Base-by-base conservation (phyloP, 2,888 invertebrate genomes). In the Diploptera punctata region DNA sequence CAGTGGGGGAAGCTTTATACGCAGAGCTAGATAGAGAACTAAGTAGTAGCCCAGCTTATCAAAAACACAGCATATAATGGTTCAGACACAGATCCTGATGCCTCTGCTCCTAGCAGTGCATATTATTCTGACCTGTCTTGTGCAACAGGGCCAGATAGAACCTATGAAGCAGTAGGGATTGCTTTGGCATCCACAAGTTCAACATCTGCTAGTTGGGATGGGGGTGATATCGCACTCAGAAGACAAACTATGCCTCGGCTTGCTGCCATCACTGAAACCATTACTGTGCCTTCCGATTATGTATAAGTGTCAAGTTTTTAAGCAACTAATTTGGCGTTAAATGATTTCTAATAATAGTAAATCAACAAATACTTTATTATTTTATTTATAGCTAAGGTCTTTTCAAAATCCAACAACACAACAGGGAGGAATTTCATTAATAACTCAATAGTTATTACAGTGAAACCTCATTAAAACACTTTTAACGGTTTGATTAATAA, bases 31-130 rank as follows among this genome's bases (percentile, higher is more conserved):
- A 91, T 81, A 85, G 89, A 61, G 89, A 89, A 78, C 83, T 81
- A 77, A 78, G 52, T 78, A 72, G 81, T 82, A 74, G 68, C 79
- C 90, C 90, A 13, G 90, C 90, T 68, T 91, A 91, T 80, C n/a
- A n/a, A n/a, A n/a, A 91, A 91, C 81, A 90, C 90, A 19, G 91
- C 88, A 24, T 91, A 90, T 81, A 87, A 86, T 71, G 82, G 82
- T 52, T 82, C 83, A 75, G 84, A 83, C 76, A 83, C 84, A 9
- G 87, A 87, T 76, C 86, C 86, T 13, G 87, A 87, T 68, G 85
- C 88, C 3, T 88, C 88, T 74, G 90, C 90, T 9, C 90, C 90
- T n/a, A 91, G 90, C 80, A 91, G 91, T 82, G 91, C 91, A 29
- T 91, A 91, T 81, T 91, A 91, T 81, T 90, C 90, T 72, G 91